Conservation (phyloP, 2,113 vertebrate species). For the Condylura cristata region DNA sequence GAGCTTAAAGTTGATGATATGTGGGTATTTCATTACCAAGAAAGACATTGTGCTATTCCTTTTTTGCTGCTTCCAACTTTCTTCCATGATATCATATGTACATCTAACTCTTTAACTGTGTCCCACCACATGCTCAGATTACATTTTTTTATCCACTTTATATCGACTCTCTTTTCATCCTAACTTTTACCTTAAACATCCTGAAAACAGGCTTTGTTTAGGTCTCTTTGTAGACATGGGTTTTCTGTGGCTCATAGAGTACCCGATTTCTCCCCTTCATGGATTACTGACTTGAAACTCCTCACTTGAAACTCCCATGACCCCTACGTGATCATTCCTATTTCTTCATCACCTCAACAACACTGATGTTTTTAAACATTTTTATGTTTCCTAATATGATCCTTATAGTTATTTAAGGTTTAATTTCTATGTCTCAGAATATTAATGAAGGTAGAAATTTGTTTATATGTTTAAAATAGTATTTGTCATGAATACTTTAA, state of each 20-base stretch:
- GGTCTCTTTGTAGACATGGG: background rate
- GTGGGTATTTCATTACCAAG: background rate
- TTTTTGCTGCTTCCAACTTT: background rate
- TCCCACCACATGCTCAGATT: background rate
- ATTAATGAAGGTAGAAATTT: background rate
- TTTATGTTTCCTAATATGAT: background rate
- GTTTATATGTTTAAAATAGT: background rate
- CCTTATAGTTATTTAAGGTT: background rate
- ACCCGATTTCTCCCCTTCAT: background rate
- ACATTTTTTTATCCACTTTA: background rate
- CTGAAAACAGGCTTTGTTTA: background rate
- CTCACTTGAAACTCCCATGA: background rate
- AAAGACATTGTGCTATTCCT: background rate
- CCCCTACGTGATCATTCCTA: background rate
- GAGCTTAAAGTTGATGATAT: background rate
- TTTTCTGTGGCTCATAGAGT: background rate
- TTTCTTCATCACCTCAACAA: background rate
- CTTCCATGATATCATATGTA: background rate
- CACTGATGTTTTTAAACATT: background rate
- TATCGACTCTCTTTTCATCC: background rate
- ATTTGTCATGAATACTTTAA: background rate
- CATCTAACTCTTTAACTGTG: background rate
- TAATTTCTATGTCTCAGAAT: background rate
- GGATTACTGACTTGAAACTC: background rate
- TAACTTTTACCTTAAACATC: background rate